Base-by-base conservation (phyloP, 1,140 invertebrate species). In the Danaus plexippus region DNA sequence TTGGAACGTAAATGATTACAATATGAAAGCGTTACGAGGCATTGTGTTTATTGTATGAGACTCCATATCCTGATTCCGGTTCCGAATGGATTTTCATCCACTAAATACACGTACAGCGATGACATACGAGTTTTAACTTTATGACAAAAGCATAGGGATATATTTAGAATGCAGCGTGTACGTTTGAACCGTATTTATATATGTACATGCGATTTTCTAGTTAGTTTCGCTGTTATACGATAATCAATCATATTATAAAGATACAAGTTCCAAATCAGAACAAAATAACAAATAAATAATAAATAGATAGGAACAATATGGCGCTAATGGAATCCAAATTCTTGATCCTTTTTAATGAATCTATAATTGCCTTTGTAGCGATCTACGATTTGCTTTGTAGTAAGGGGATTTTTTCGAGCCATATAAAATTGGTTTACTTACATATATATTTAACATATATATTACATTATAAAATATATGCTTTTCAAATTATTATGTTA, bases 291-390 rank as follows among this genome's bases (percentile, higher is more conserved):
- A 15, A 11, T 52, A 52, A 43, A 52, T 43, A 52, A 32, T 32
- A 32, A 6, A 52, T 52, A 43, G 50, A 10, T 9, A 43, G 15
- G 40, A 57, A 57, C 47, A 50, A 50, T 57, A 50, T 13, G 15
- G 9, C n/a, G 12, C 41, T 57, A 57, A 57, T 57, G 47, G 54
- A 57, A 50, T 57, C 43, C 40, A 15, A 52, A 52, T 52, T 52
- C 50, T 43, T 40, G 50, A 32, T 32, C 50, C 50, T 52, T 43
- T 52, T 43, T 52, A 43, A 40, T 52, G 50, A 52, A 52, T 43
- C 50, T 18, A 32, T 32, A 32, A 32, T 32, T 32, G 22, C 22
- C 7, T 32, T 32, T 32, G 22, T 32, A 32, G 22, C 22, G 22
- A 32, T 32, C 7, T 32, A 32, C 22, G 22, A 32, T 32, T 32